These are phyloP conservation scores for Clarias macrocephalus DNA, from an alignment of 2,113 vertebrate genomes.

Conservation along the genomic window DNA sequence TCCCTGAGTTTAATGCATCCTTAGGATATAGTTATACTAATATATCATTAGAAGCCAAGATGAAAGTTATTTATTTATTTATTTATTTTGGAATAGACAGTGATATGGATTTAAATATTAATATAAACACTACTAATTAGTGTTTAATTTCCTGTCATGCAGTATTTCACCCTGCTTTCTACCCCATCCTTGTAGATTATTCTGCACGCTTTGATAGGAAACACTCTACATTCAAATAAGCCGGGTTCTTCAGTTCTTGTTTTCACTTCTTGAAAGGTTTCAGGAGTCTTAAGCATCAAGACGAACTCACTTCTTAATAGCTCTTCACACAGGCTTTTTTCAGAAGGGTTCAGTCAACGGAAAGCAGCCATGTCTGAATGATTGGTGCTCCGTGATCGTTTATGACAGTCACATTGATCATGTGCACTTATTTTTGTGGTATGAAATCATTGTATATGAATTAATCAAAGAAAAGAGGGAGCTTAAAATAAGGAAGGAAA, in stretches of 20 bases:
- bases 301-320: not conserved
- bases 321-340: not conserved
- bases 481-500: constrained; percentile 1
- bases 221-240: constrained; percentile 9
- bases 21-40: not conserved
- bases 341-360: not conserved
- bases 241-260: not conserved
- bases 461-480: not conserved
- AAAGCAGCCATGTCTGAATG: not conserved
- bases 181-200: not conserved
- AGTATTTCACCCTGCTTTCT: not conserved
- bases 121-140: not conserved
- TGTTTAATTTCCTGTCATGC: not conserved
- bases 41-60: not conserved
- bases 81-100: too few species aligned
- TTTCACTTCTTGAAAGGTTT: constrained; percentile 1
- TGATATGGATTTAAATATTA: too few species aligned
- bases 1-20: not conserved
- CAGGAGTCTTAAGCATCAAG: not conserved
- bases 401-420: not conserved
- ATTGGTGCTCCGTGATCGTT: not conserved
- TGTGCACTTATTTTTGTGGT: not conserved
- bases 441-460: not conserved
- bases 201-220: not conserved
- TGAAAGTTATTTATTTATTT: too few species aligned